phyloP scores from a whole-genome alignment of 2,113 vertebrate species.

The Arothron firmamentum region DNA sequence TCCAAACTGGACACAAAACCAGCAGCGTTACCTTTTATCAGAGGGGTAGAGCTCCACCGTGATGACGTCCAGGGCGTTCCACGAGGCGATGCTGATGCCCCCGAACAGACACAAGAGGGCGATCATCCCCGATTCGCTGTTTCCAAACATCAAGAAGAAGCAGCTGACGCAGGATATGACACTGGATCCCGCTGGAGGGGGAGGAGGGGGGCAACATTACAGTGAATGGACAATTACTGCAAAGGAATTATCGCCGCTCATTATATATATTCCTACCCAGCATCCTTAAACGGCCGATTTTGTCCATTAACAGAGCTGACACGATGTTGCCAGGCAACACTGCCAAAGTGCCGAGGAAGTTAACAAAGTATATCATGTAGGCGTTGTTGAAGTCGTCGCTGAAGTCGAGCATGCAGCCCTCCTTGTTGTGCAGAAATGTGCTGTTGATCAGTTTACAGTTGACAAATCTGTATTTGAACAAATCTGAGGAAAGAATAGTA shows the following conservation, averaged over 20 bases:
- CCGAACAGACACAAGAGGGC: slow-evolving; percentile 95
- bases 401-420: slow-evolving; percentile 94
- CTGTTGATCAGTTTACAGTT: slow-evolving; percentile 89
- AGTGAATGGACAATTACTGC: not conserved
- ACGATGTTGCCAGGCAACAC: slow-evolving; percentile 96
- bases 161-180: slow-evolving; percentile 95
- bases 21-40: slow-evolving; percentile 83
- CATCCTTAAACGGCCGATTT: slow-evolving; percentile 95
- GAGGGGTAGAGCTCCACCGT: slow-evolving; percentile 97
- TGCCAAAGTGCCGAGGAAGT: slow-evolving; percentile 91
- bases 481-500: slow-evolving; percentile 71
- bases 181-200: slow-evolving; percentile 85
- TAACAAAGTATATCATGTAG: slow-evolving; percentile 99
- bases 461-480: slow-evolving; percentile 93
- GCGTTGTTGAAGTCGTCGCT: slow-evolving; percentile 91
- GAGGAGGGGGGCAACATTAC: not conserved
- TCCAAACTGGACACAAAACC: not conserved
- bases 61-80: slow-evolving; percentile 93
- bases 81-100: slow-evolving; percentile 95
- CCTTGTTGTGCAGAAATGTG: slow-evolving; percentile 94
- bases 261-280: slow-evolving; percentile 77
- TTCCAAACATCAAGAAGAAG: slow-evolving; percentile 96
- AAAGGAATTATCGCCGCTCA: not conserved
- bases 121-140: slow-evolving; percentile 96
- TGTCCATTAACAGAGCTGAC: slow-evolving; percentile 95